phyloP scores from a whole-genome alignment of 2,797 vertebrate genomes.

The Lycodopsis pacificus region DNA sequence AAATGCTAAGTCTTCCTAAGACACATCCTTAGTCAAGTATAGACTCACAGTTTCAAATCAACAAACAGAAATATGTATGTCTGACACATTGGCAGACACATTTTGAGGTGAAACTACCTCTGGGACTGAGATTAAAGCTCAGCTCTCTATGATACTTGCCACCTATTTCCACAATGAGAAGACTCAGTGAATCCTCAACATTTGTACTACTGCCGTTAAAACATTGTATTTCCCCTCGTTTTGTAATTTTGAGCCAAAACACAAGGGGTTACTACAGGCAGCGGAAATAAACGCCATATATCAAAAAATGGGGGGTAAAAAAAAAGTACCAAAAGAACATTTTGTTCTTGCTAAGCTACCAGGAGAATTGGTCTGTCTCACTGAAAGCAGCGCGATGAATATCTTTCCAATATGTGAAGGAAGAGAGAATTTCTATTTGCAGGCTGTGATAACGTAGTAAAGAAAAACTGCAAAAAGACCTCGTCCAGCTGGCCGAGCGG shows the following conservation, averaged over 20 bases:
- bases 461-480: not conserved
- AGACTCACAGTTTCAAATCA: slow-evolving; percentile 27
- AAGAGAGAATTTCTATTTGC: slow-evolving; percentile 73
- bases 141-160: slow-evolving; percentile 3
- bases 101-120: slow-evolving; percentile 27
- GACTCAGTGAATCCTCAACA: slow-evolving; percentile 12
- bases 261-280: slow-evolving; percentile 1
- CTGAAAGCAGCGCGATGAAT: slow-evolving; percentile 66
- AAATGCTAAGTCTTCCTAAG: slow-evolving; percentile 49
- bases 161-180: slow-evolving; percentile 41
- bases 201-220: not conserved
- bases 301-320: slow-evolving; percentile 1
- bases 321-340: slow-evolving; percentile 15
- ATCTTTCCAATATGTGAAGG: slow-evolving; percentile 70
- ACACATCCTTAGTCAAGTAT: not conserved
- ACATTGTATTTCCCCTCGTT: slow-evolving; percentile 15
- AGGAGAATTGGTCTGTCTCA: slow-evolving; percentile 64
- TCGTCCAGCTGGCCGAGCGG: slow-evolving; percentile 38
- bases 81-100: slow-evolving; percentile 11
- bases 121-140: slow-evolving; percentile 31
- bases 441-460: slow-evolving; percentile 52
- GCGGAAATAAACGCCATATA: slow-evolving; percentile 23
- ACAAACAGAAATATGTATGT: slow-evolving; percentile 7
- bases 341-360: slow-evolving; percentile 61
- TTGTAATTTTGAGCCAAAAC: slow-evolving; percentile 33